Evolutionary conservation across 2,888 invertebrate species (phyloP), one percentile per base, ranked within the genome.

Genomic region (Adelphocoris suturalis): DNA sequence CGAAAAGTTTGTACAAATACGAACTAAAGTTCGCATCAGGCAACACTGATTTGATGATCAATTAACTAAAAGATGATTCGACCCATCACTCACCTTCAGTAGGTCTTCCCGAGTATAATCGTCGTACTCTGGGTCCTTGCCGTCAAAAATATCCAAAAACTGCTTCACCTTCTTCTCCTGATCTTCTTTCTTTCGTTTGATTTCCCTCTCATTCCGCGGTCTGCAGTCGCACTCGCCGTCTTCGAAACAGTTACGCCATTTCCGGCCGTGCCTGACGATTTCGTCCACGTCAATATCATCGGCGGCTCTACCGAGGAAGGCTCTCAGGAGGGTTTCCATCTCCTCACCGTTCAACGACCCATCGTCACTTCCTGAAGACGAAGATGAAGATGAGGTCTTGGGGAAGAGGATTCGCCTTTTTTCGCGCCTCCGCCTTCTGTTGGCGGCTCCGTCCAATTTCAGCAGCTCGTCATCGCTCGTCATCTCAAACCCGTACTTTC

Each of bases 111-210:
- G 23, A 23, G 68, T 23, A 9, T 68, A 68, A 1, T 68, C 68
- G 27, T 68, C 23, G 23, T 68, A 0, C 12, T 23, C 23, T 23
- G 68, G 68, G 23, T 68, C 68, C 27, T 68, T 68, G 1, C 68
- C 68, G 27, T 68, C 68, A 23, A 68, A 68, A 68, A 68, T 68
- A 68, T 68, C 19, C 23, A 68, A 68, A 68, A 68, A 68, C 11
- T 23, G 27, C 23, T 68, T n/a, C 68, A 23, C 23, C 7, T 68
- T 23, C 23, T 68, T 19, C 0, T 23, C 23, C 5, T 68, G 23
- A 23, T 68, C 68, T 68, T 68, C 68, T 23, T 23, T 23, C 19
- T 19, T 23, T 12, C 19, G 23, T 23, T 68, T 12, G 3, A 23
- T 19, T 23, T 68, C 23, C 11, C 23, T 23, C 11, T 68, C 68